Evolutionary conservation across 2,797 vertebrate genomes (phyloP), one percentile per base, ranked within the genome.

Genomic region (Neosilurus mollespiculum): DNA sequence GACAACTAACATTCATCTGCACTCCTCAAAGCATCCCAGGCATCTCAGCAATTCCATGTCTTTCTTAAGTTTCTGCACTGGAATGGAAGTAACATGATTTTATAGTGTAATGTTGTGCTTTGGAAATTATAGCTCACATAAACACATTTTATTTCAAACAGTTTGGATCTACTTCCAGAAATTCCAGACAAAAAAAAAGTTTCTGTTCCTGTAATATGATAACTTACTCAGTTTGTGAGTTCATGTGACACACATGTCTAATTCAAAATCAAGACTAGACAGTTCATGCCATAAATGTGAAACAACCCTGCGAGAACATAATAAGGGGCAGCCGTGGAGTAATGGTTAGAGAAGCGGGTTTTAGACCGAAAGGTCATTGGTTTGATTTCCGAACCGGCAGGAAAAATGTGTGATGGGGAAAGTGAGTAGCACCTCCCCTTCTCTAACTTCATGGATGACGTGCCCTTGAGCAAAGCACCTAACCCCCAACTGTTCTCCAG

Each of bases 1-100:
- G 88, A 85, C 86, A 85, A 84, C 30, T 80, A 86, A 86, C 81
- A 86, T 88, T 87, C 87, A 87, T 86, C 71, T 30, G 64, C 80
- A 83, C 80, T 85, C 80, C 86, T 82, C 84, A 83, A 73, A 88
- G 82, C 80, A 84, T 86, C 83, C 83, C 71, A 82, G 37, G 83
- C 80, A 88, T 89, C 64, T 79, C 83, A 82, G 59, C 77, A 82
- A 85, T 88, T 87, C 84, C 83, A 61, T 30, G 78, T 84, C 43
- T 64, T 59, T 82, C 66, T 76, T 54, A 70, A 65, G 81, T 87
- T 85, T 83, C 80, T 43, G 82, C 53, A 83, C 66, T 81, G 83
- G 83, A 83, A 89, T 85, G 76, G 80, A 64, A 81, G 80, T 78
- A 82, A 86, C 66, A 83, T 26, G 61, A 84, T 81, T 88, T 82